These are phyloP conservation scores for Scaptomyza cyrtandrae DNA, from an alignment of 2,888 invertebrate species.

Conservation along the genomic window DNA sequence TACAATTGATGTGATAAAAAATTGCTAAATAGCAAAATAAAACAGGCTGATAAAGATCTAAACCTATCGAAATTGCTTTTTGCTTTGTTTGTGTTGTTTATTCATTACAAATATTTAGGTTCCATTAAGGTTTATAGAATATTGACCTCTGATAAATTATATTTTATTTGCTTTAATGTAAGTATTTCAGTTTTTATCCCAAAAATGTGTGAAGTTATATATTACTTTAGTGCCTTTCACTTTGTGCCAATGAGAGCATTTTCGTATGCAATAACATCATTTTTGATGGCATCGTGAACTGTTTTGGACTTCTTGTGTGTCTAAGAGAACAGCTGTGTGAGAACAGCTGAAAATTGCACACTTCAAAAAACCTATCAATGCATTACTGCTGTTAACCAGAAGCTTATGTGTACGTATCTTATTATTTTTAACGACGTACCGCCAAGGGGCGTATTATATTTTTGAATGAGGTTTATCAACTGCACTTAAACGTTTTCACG, in stretches of 20 bases:
- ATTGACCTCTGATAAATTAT: not conserved
- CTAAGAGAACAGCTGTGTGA: slow-evolving; percentile 14
- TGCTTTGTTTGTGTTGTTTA: slow-evolving; percentile 3
- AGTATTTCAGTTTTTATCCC: too few relatives aligned
- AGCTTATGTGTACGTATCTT: not conserved
- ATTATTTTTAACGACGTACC: slow-evolving; percentile 3
- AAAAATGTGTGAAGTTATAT: too few relatives aligned
- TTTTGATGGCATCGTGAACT: slow-evolving; percentile 33
- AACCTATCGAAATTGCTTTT: slow-evolving; percentile 3
- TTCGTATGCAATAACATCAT: slow-evolving; percentile 6
- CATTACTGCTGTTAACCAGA: not conserved
- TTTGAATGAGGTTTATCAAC: too few relatives aligned
- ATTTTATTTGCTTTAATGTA: too few relatives aligned
- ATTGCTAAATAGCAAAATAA: slow-evolving; percentile 18
- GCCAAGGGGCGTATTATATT: slow-evolving; percentile 47
- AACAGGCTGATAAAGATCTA: not conserved
- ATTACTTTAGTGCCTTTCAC: not conserved
- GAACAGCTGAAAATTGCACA: slow-evolving; percentile 25
- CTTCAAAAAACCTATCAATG: slow-evolving; percentile 20
- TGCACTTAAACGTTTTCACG: too few relatives aligned
- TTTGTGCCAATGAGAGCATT: slow-evolving; percentile 12
- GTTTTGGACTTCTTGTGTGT: slow-evolving; percentile 4
- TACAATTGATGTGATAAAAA: slow-evolving; percentile 36
- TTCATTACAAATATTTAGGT: not conserved
- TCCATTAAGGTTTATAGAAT: not conserved